Evolutionary conservation across 2,797 vertebrate genomes (phyloP).

Genomic region (Artibeus lituratus): DNA sequence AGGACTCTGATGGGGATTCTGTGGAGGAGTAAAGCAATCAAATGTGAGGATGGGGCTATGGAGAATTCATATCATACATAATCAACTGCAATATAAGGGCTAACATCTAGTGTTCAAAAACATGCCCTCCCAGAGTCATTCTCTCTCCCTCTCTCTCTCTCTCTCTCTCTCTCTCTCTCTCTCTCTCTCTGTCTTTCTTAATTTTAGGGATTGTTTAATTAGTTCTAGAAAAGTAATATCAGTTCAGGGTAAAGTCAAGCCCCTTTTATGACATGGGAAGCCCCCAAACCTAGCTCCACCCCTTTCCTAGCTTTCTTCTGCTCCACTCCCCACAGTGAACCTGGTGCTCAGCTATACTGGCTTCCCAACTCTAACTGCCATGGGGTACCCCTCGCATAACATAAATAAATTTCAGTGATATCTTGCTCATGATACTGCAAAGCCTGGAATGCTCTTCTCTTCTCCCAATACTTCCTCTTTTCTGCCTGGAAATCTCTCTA

Average conservation of each 20-base stretch:
- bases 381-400: neutral
- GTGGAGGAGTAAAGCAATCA: neutral
- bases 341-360: neutral
- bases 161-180: neutral
- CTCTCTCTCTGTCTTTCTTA: neutral
- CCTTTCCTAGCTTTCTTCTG: neutral
- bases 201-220: neutral
- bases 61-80: neutral
- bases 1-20: neutral
- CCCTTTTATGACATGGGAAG: neutral
- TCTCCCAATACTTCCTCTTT: neutral
- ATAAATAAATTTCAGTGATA: too few relatives aligned
- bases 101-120: neutral
- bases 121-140: neutral
- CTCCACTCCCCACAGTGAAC: neutral
- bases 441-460: neutral
- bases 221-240: constrained; percentile 12
- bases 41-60: accelerated
- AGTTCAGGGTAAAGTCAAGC: neutral
- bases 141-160: neutral
- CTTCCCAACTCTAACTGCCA: neutral
- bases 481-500: neutral
- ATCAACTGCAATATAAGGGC: neutral
- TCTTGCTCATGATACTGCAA: neutral
- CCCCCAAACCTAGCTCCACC: neutral